Conservation (phyloP, 2,113 vertebrate genomes). For the Aythya baeri region DNA sequence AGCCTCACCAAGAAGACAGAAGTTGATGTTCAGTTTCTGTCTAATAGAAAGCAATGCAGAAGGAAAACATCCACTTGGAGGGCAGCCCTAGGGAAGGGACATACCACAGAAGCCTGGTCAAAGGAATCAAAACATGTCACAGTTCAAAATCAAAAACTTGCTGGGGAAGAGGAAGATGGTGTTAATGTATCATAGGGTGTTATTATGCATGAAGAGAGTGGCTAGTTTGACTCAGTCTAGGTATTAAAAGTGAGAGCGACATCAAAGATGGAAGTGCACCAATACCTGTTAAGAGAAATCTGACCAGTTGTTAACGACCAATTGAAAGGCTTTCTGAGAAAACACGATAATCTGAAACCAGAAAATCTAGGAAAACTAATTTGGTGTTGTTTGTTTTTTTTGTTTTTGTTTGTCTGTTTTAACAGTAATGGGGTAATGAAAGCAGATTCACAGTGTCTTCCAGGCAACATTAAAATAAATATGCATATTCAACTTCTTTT, state of each 20-base stretch:
- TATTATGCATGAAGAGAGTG: neutral
- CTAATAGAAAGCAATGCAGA: neutral
- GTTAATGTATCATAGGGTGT: neutral
- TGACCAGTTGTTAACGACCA: neutral
- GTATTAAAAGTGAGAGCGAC: neutral
- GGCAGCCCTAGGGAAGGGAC: neutral
- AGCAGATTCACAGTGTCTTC: neutral
- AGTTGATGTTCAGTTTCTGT: neutral
- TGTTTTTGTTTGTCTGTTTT: neutral
- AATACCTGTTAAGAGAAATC: neutral
- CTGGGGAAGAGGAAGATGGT: neutral
- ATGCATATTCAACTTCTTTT: neutral
- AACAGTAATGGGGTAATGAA: neutral
- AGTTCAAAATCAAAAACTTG: neutral
- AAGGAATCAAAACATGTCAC: neutral
- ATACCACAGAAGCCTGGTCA: neutral
- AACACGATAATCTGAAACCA: neutral
- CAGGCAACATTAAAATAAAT: neutral
- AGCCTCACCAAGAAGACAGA: neutral
- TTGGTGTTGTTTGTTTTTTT: neutral
- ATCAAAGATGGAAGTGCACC: neutral
- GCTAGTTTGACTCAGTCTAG: neutral
- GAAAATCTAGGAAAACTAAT: neutral
- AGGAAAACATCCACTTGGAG: neutral
- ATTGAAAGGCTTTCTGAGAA: neutral